These are phyloP conservation scores for Brenthis daphne DNA, from an alignment of 2,888 invertebrate genomes.

Conservation along the genomic window DNA sequence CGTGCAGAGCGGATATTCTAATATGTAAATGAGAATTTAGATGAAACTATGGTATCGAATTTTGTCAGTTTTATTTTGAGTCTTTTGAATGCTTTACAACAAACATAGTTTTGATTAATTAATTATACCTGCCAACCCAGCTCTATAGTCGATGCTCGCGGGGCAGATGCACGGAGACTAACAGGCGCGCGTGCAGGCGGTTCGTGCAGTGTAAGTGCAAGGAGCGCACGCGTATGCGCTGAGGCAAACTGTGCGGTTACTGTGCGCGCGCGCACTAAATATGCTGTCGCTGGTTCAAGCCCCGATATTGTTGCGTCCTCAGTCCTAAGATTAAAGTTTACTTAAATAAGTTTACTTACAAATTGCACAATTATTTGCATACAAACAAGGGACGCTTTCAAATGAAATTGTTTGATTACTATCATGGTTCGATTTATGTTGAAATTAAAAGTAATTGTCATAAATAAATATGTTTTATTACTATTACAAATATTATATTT, in stretches of 20 bases:
- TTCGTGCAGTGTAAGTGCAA: constrained; percentile 72
- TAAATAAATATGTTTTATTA: too few relatives aligned
- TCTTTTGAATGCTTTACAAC: too few relatives aligned
- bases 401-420: too few relatives aligned
- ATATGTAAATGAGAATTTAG: too few relatives aligned
- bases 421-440: too few relatives aligned
- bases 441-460: too few relatives aligned
- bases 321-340: constrained; percentile 47
- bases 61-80: too few relatives aligned
- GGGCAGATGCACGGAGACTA: constrained; percentile 67
- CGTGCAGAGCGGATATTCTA: too few relatives aligned
- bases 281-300: constrained; percentile 73
- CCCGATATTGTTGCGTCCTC: constrained; percentile 73
- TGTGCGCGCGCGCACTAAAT: constrained; percentile 70
- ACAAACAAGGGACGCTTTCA: too few relatives aligned
- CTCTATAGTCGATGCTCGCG: constrained; percentile 66
- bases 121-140: constrained; percentile 69
- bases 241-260: constrained; percentile 76
- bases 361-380: too few relatives aligned
- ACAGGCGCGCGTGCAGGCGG: constrained; percentile 72
- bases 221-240: constrained; percentile 67
- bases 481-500: too few relatives aligned
- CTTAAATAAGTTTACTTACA: not conserved
- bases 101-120: not conserved
- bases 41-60: too few relatives aligned